These are phyloP conservation scores for Ciconia boyciana DNA, from an alignment of 2,113 vertebrate genomes.

Conservation along the genomic window DNA sequence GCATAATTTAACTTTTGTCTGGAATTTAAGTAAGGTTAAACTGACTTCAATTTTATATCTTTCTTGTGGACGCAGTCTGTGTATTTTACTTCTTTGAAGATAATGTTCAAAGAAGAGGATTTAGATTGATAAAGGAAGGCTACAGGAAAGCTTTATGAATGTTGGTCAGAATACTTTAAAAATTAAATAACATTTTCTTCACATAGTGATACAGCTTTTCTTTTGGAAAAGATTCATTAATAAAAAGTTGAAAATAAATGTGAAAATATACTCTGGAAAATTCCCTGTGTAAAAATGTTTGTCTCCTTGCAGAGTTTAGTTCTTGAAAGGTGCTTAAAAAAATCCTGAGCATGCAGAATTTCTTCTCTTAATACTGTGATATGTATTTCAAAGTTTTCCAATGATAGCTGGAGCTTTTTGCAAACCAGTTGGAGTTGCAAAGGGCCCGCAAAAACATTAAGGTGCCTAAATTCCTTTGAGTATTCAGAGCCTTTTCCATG, in stretches of 20 bases:
- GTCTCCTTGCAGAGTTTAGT: neutral
- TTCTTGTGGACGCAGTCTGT: neutral
- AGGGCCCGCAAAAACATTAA: neutral
- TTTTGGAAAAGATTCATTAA: neutral
- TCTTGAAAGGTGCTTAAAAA: neutral
- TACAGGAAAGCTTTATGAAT: neutral
- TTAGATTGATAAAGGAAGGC: neutral
- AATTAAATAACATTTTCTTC: neutral
- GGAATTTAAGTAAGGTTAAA: neutral
- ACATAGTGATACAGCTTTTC: neutral
- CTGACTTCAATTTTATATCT: neutral
- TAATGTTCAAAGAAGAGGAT: neutral
- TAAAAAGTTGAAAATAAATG: neutral
- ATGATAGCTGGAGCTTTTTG: neutral
- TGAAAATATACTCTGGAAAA: neutral
- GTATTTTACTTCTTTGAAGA: neutral
- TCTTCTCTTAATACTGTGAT: neutral
- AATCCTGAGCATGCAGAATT: neutral
- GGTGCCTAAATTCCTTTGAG: neutral
- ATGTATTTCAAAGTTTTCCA: neutral
- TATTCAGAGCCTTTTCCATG: neutral
- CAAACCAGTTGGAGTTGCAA: neutral
- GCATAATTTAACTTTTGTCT: neutral
- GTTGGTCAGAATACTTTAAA: neutral
- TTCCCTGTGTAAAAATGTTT: neutral